These are phyloP conservation scores for Todiramphus chloris DNA, from an alignment of 2,113 vertebrate genomes.

Conservation along the genomic window DNA sequence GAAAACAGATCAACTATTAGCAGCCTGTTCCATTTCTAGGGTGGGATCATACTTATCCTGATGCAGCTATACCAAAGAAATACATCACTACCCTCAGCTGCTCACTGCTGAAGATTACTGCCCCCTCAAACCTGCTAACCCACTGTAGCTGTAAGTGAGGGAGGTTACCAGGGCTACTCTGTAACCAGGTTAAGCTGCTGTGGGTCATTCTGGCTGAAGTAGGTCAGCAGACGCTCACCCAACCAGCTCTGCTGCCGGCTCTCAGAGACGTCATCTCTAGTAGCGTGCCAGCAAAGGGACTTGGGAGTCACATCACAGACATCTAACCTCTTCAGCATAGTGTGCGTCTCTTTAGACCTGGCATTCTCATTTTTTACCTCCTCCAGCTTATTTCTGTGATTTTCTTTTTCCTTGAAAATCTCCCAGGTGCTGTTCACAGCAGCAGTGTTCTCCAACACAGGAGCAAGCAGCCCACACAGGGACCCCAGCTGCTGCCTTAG, in stretches of 20 bases:
- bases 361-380: neutral
- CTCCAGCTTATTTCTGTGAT: neutral
- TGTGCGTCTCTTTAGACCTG: neutral
- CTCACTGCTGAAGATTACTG: neutral
- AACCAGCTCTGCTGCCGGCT: neutral
- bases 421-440: neutral
- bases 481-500: accelerated
- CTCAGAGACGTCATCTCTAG: neutral
- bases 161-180: neutral
- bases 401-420: neutral
- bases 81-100: neutral
- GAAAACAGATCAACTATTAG: neutral
- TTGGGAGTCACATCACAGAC: neutral
- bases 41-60: neutral
- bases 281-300: neutral
- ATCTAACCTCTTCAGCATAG: neutral
- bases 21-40: neutral
- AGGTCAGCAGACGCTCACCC: neutral
- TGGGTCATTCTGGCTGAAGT: neutral
- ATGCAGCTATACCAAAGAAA: neutral
- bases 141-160: accelerated
- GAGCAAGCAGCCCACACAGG: neutral
- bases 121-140: neutral
- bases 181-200: neutral
- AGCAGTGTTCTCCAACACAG: accelerated